Evolutionary conservation across 2,113 vertebrate species (phyloP), one percentile per base, ranked within the genome.

Genomic region (Antechinus flavipes): DNA sequence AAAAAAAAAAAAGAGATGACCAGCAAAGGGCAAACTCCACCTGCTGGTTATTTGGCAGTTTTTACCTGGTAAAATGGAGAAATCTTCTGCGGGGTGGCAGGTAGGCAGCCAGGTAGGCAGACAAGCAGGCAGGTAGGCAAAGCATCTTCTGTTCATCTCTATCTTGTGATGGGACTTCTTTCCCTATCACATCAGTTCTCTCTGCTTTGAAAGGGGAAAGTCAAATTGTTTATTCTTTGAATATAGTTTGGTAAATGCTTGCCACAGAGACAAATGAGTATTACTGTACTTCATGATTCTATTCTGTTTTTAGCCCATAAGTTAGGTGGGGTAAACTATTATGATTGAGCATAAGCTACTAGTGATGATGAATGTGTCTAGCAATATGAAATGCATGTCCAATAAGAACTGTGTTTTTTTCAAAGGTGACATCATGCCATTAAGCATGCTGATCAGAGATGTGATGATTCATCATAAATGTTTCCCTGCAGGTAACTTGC

Each of bases 381-480:
- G 52, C 23, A 54, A 95, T 19, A 94, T 89, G 96, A 30, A 93
- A 6, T 5, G 0, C 8, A 61, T 12, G 11, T 30, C 1, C 11
- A 61, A 61, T 35, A 68, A 14, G 58, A 68, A 4, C 30, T 35
- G 2, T 97, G 91, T 95, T 27, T 52, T 94, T 97, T 52, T 84
- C 55, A 30, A 94, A 95, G 42, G 90, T 9, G 58, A 8, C 22
- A 26, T 0, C 0, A 54, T 35, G 0, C 46, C 24, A 90, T 53
- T 26, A 35, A 49, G 53, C 11, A 61, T n/a, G 93, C 90, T 93
- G 53, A 47, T 8, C 47, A 1, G 2, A 56, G 23, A 54, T 94
- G 47, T 52, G 76, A 92, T 24, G 61, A 91, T 58, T 68, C 89
- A 0, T 47, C 1, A 56, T 11, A 89, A 94, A 7, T 46, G n/a